A percentile compares a stretch with the other conserved stretches of the same genome.
Conservation (phyloP, 2,113 vertebrate genomes). For the Bufo gargarizans region DNA sequence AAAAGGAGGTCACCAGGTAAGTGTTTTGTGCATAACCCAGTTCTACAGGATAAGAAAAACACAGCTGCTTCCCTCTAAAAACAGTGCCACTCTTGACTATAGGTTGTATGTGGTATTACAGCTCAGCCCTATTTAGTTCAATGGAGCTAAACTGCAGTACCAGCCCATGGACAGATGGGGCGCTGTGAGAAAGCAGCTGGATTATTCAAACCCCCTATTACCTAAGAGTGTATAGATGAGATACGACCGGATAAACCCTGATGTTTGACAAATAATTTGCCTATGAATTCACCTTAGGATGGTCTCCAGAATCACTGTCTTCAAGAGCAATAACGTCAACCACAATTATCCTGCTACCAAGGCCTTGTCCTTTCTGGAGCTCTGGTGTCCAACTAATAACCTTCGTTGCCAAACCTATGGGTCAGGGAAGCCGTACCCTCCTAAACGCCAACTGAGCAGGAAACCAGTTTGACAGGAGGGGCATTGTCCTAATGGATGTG, state of each 20-base stretch:
- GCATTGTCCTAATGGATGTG: not conserved
- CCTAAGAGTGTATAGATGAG: no score
- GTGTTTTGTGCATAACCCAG: no score
- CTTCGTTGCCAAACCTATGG: conserved; percentile 1
- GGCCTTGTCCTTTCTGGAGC: conserved; percentile 24
- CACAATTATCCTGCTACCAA: not conserved
- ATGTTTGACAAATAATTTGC: not conserved
- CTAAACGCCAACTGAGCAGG: not conserved
- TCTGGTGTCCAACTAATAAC: not conserved
- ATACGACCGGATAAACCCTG: not conserved
- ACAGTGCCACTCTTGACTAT: not conserved
- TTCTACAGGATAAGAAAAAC: not conserved
- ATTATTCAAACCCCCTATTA: no score
- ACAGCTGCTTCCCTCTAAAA: not conserved
- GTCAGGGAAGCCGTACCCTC: not conserved
- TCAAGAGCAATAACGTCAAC: not conserved
- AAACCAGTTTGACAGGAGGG: not conserved
- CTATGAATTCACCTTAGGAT: not conserved
- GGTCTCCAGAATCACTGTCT: not conserved
- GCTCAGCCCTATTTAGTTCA: no score
- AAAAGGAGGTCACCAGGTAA: no score
- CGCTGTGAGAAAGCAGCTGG: no score
- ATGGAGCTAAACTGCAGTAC: no score
- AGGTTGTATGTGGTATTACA: not conserved
- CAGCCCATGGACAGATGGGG: no score